Evolutionary conservation across 2,797 vertebrate genomes (phyloP).

Genomic region (Rhadinocentrus ornatus): DNA sequence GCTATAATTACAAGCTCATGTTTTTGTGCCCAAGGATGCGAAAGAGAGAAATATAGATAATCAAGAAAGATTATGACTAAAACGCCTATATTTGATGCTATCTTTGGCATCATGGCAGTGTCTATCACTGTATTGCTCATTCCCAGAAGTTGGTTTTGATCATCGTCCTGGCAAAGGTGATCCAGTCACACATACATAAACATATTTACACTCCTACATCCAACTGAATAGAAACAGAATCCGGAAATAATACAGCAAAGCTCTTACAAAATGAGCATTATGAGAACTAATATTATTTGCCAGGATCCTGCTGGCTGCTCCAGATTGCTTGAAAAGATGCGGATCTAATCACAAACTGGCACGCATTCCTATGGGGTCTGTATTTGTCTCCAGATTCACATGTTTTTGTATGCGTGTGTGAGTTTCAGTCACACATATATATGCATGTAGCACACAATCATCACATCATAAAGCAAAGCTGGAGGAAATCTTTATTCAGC

Average conservation of each 20-base stretch:
- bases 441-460: slow-evolving; percentile 1
- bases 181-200: slow-evolving; percentile 32
- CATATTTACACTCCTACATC: slow-evolving; percentile 18
- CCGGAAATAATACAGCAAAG: slow-evolving; percentile 54
- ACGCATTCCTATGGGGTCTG: slow-evolving; percentile 48
- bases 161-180: slow-evolving; percentile 26
- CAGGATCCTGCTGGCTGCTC: slow-evolving; percentile 57
- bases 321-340: slow-evolving; percentile 70
- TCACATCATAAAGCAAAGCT: slow-evolving; percentile 15
- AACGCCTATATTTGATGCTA: slow-evolving; percentile 34
- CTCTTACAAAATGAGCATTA: slow-evolving; percentile 60
- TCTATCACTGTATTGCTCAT: slow-evolving; percentile 18
- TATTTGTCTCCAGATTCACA: slow-evolving; percentile 36
- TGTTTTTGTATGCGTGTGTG: slow-evolving; percentile 31
- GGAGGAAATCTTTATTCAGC: slow-evolving; percentile 6
- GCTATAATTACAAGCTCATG: slow-evolving; percentile 16
- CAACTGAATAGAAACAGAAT: slow-evolving; percentile 58
- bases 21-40: slow-evolving; percentile 9
- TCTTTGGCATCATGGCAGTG: slow-evolving; percentile 37
- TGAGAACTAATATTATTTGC: slow-evolving; percentile 60
- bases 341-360: slow-evolving; percentile 61
- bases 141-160: slow-evolving; percentile 40
- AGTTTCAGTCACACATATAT: slow-evolving; percentile 7
- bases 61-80: slow-evolving; percentile 4
- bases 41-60: not conserved